Percentiles rank a stretch among this genome's conserved stretches.
These are phyloP conservation scores for Agapostemon virescens DNA, from an alignment of 2,888 invertebrate species.

Conservation along the genomic window DNA sequence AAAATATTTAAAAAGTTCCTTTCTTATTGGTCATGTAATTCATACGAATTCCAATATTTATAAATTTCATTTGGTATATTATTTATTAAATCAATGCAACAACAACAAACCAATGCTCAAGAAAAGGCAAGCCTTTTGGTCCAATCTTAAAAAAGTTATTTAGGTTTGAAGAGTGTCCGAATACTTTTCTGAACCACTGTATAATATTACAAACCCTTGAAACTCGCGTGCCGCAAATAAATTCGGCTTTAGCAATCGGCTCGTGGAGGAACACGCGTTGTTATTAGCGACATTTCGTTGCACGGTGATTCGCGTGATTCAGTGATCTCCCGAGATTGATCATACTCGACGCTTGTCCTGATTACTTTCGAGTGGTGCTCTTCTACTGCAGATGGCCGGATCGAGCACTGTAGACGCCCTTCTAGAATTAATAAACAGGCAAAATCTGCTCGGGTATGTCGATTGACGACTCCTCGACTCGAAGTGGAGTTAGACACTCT, in stretches of 20 bases:
- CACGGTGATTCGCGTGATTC: neutral
- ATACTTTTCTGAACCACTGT: no score
- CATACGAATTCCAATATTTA: no score
- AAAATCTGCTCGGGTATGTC: neutral
- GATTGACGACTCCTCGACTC: neutral
- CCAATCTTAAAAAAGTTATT: no score
- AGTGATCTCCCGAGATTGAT: neutral
- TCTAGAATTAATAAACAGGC: constrained; percentile 1
- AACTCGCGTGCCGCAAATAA: neutral
- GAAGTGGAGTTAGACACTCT: no score
- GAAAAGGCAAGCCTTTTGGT: no score
- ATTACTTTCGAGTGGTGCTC: constrained; percentile 1
- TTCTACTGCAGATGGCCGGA: neutral
- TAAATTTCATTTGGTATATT: no score
- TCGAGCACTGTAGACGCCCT: neutral
- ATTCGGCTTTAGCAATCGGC: neutral
- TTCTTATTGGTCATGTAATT: no score
- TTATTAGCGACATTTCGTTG: neutral
- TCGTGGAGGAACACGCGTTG: neutral
- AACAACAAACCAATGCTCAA: no score
- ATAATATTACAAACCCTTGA: no score
- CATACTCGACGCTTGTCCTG: neutral
- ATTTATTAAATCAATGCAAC: no score
- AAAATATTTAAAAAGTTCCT: no score
- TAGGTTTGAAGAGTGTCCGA: no score